Base-by-base conservation (phyloP, 2,113 vertebrate genomes). In the Labrus mixtus region DNA sequence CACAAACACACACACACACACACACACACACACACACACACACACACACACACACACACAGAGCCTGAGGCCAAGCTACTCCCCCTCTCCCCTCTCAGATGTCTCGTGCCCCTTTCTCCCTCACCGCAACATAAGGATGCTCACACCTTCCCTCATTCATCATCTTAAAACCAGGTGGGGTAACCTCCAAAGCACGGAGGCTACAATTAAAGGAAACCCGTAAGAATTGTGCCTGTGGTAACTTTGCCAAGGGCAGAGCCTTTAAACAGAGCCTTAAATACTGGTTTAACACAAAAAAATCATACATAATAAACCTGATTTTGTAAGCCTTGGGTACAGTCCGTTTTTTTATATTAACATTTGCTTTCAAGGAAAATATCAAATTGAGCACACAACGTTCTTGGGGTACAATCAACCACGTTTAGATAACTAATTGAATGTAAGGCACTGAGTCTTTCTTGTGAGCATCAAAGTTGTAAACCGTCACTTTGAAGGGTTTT, bases 201-300 rank as follows among this genome's bases (percentile, higher is more conserved):
- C 85, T 45, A 61, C 87, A 81, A 81, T 85, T 87, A 85, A 85
- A 76, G 67, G 54, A 68, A 82, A 85, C 62, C 67, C 85, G 60
- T 81, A 78, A 63, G 76, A 80, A 22, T 39, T 66, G 73, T 13
- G 54, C 76, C 62, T 57, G 61, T 36, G 39, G 67, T 68, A 78
- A 23, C 66, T 66, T 77, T 15, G 22, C 59, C 70, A 64, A 85
- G 56, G 79, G 60, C 73, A 73, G 7, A 55, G 23, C n/a, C 41
- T 65, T 62, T 1, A 33, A 48, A 51, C 54, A 11, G 72, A 23
- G 36, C 61, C 37, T 29, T 57, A 6, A 65, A 65, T 16, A 22
- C 39, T 36, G 23, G 15, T 61, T 68, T 76, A 55, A 23, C 22
- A 8, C 10, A 10, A 33, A 33, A 6, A 33, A 33, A 33, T 33